These are phyloP conservation scores for Podarcis lilfordi DNA, from an alignment of 2,797 vertebrate genomes.

Conservation along the genomic window DNA sequence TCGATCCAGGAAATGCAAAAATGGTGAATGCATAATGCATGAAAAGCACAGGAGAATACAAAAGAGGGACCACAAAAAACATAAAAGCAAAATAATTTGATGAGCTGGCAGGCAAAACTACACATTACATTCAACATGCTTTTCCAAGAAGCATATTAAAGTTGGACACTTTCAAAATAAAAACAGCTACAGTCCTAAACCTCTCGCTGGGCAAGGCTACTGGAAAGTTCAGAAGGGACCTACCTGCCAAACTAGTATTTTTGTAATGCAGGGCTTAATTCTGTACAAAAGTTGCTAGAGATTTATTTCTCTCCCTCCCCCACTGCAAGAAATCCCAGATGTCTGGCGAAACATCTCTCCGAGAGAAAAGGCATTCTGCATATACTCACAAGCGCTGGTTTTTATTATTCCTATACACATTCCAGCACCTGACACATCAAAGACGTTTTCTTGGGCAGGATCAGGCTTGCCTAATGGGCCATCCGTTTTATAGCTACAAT, in stretches of 20 bases:
- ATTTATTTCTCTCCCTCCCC: background rate
- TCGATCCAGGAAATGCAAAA: background rate
- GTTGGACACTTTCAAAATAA: background rate
- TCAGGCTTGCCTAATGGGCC: background rate
- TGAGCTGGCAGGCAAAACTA: background rate
- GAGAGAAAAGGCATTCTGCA: background rate
- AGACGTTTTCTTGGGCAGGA: background rate
- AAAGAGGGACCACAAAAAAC: background rate
- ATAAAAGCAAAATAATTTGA: background rate
- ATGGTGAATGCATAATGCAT: background rate
- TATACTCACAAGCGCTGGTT: no score
- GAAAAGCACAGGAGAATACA: background rate
- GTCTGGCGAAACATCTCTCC: background rate
- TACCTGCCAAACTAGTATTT: background rate
- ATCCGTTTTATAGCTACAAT: background rate
- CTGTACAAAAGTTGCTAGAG: background rate
- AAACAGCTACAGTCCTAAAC: background rate
- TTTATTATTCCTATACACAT: background rate
- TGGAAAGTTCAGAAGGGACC: no score
- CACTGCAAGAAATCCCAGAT: background rate
- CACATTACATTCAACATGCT: background rate
- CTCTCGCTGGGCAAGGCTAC: no score
- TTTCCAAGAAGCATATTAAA: background rate
- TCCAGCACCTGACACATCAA: background rate
- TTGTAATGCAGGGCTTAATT: background rate